Evolutionary conservation across 2,888 invertebrate genomes (phyloP).

Genomic region (Drosophila macrospina): DNA sequence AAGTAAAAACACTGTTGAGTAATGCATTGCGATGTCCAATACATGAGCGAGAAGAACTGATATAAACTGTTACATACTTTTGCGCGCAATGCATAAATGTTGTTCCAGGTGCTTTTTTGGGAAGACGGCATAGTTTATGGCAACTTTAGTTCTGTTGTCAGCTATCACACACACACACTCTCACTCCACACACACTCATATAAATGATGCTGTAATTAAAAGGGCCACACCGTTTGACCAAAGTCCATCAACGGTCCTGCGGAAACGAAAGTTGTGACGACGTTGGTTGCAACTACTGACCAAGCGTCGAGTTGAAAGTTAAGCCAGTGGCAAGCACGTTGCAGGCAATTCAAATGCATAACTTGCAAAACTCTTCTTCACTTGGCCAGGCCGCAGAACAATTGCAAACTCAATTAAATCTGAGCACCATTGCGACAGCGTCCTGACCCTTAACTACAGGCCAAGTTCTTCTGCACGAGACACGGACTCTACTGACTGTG

Average conservation of each 20-base stretch:
- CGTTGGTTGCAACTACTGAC: conserved; percentile 7
- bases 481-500: conserved; percentile 18
- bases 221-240: conserved; percentile 44
- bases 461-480: conserved; percentile 49
- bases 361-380: conserved; percentile 50
- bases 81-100: too few relatives aligned
- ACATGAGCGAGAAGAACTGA: too few relatives aligned
- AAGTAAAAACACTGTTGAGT: too few relatives aligned
- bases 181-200: conserved; percentile 2
- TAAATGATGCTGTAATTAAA: conserved; percentile 56
- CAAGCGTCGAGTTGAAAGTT: conserved; percentile 46
- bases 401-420: conserved; percentile 81
- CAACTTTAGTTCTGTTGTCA: conserved; percentile 7
- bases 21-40: too few relatives aligned
- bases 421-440: conserved; percentile 71
- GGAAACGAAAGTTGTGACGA: conserved; percentile 40
- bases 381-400: conserved; percentile 68
- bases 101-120: too few relatives aligned
- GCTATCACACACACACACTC: conserved; percentile 2
- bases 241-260: conserved; percentile 41
- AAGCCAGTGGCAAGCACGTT: conserved; percentile 19
- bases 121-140: conserved; percentile 10
- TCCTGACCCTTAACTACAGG: conserved; percentile 61
- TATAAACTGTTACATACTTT: too few relatives aligned
- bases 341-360: conserved; percentile 52